Evolutionary conservation across 2,113 vertebrate genomes (phyloP).

Genomic region (Pelusios castaneus): DNA sequence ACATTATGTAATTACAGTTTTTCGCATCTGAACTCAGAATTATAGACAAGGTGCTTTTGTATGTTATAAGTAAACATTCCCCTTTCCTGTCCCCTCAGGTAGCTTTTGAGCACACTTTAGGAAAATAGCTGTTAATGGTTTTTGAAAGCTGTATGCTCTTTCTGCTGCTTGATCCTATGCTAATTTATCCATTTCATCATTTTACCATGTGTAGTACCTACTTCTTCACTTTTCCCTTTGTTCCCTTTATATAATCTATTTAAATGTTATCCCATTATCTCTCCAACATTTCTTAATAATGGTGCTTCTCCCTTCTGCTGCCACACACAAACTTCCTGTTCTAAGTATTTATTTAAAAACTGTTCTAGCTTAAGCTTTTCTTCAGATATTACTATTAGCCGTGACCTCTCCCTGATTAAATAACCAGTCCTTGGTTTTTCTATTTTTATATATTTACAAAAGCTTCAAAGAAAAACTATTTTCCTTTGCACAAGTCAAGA

Average conservation of each 20-base stretch:
- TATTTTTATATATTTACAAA: neutral
- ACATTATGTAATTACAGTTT: neutral
- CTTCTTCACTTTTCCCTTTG: neutral
- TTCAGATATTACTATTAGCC: neutral
- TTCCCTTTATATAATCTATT: neutral
- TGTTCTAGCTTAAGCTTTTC: neutral
- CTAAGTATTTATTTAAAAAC: neutral
- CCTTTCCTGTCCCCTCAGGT: neutral
- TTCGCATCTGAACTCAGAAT: neutral
- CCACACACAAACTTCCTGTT: neutral
- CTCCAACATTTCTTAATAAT: neutral
- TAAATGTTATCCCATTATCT: neutral
- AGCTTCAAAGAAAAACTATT: neutral
- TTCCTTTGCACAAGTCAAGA: neutral
- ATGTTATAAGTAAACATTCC: neutral
- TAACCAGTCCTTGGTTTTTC: neutral
- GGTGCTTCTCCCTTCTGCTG: neutral
- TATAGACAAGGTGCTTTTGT: neutral
- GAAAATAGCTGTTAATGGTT: neutral
- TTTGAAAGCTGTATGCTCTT: neutral
- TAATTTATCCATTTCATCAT: neutral
- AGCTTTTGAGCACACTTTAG: neutral
- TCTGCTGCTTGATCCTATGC: neutral
- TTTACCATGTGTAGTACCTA: neutral
- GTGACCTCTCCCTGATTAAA: neutral